These are phyloP conservation scores for Pharmacophagus antenor DNA, from an alignment of 2,888 invertebrate species.

Conservation along the genomic window DNA sequence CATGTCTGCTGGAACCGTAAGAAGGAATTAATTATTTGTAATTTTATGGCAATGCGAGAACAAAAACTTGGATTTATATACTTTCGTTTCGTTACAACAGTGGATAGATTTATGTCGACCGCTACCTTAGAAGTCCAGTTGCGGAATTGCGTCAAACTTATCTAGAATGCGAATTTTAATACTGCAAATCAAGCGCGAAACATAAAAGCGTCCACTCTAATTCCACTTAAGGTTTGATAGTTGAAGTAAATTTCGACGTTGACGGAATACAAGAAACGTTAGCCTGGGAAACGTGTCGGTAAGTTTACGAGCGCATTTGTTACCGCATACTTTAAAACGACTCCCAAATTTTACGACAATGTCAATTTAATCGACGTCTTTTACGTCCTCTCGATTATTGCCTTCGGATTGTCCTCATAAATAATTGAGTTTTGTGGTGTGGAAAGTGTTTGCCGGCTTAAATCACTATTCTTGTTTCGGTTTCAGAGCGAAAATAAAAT, in stretches of 20 bases:
- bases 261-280: slow-evolving; percentile 16
- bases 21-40: background rate
- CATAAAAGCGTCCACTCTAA: slow-evolving; percentile 29
- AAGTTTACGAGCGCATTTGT: slow-evolving; percentile 28
- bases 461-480: slow-evolving; percentile 25
- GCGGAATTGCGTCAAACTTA: slow-evolving; percentile 20
- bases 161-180: slow-evolving; percentile 24
- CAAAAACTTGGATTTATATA: background rate
- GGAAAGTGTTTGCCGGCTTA: slow-evolving; percentile 25
- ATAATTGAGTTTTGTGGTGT: slow-evolving; percentile 31
- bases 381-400: slow-evolving; percentile 31
- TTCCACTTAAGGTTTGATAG: slow-evolving; percentile 27
- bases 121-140: slow-evolving; percentile 21
- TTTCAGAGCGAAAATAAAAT: slow-evolving; percentile 17
- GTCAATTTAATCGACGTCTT: slow-evolving; percentile 31
- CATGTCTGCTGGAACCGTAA: too few species aligned
- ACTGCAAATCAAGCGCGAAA: slow-evolving; percentile 21
- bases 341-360: slow-evolving; percentile 31
- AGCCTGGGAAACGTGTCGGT: slow-evolving; percentile 20
- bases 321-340: slow-evolving; percentile 27
- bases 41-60: background rate
- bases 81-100: background rate
- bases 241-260: slow-evolving; percentile 30
- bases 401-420: slow-evolving; percentile 30
- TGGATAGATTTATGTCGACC: slow-evolving; percentile 8